These are phyloP conservation scores for Centropristis striata DNA, from an alignment of 2,113 vertebrate species.

Conservation along the genomic window DNA sequence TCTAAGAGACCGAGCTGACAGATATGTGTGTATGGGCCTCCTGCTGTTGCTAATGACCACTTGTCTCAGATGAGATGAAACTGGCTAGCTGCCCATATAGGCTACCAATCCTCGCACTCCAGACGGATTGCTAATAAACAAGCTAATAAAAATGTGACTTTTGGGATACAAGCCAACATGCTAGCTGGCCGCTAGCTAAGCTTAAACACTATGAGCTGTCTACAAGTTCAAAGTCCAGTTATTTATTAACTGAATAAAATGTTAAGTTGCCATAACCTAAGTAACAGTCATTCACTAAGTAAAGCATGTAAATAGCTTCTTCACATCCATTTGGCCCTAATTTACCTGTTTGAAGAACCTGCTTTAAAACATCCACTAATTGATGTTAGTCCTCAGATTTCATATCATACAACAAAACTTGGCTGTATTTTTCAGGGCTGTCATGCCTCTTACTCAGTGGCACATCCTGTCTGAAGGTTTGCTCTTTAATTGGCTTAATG, in stretches of 20 bases:
- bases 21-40: neutral
- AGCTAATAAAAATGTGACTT: slow-evolving; percentile 26
- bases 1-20: too few species aligned
- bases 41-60: slow-evolving; percentile 36
- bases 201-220: neutral
- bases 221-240: neutral
- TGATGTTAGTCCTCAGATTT: neutral
- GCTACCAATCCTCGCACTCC: neutral
- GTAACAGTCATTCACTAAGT: neutral
- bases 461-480: slow-evolving; percentile 35
- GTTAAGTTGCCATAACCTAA: neutral
- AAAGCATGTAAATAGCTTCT: neutral
- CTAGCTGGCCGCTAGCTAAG: neutral
- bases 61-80: slow-evolving; percentile 28
- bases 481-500: slow-evolving; percentile 69
- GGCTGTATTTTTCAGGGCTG: neutral
- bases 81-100: slow-evolving; percentile 18
- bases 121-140: slow-evolving; percentile 41
- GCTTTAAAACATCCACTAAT: neutral
- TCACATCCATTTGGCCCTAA: neutral
- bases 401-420: neutral
- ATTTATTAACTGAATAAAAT: neutral
- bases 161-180: slow-evolving; percentile 18
- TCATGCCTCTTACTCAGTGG: slow-evolving; percentile 15
- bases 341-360: neutral